Conservation (phyloP, 2,113 vertebrate genomes). For the Eolophus roseicapilla region DNA sequence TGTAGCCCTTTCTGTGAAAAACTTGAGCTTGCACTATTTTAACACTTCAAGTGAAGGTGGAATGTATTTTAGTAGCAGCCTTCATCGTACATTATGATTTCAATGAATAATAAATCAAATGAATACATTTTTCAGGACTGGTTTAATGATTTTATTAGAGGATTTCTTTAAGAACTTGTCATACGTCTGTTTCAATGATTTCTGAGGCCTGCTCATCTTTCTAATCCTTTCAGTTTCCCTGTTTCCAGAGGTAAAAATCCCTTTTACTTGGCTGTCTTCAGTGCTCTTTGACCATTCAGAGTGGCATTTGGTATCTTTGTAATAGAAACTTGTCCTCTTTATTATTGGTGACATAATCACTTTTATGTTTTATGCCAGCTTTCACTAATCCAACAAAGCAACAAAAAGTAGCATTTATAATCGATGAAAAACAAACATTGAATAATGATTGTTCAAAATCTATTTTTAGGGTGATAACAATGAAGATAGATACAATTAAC, state of each 20-base stretch:
- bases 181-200: neutral
- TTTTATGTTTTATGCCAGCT: neutral
- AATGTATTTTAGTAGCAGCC: neutral
- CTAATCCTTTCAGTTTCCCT: neutral
- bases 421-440: neutral
- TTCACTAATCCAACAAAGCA: neutral
- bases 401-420: neutral
- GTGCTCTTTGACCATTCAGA: neutral
- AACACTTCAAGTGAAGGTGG: neutral
- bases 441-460: neutral
- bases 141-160: neutral
- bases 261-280: neutral
- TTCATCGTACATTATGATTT: neutral
- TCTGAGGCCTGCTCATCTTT: neutral
- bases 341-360: neutral
- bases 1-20: neutral
- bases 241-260: neutral
- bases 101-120: neutral
- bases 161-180: neutral
- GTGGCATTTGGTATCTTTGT: no score
- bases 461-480: neutral
- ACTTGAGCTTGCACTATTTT: neutral
- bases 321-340: neutral
- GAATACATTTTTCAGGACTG: neutral
- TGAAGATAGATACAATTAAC: neutral